Conservation (phyloP, 2,888 invertebrate species). For the Lamellibrachia columna region DNA sequence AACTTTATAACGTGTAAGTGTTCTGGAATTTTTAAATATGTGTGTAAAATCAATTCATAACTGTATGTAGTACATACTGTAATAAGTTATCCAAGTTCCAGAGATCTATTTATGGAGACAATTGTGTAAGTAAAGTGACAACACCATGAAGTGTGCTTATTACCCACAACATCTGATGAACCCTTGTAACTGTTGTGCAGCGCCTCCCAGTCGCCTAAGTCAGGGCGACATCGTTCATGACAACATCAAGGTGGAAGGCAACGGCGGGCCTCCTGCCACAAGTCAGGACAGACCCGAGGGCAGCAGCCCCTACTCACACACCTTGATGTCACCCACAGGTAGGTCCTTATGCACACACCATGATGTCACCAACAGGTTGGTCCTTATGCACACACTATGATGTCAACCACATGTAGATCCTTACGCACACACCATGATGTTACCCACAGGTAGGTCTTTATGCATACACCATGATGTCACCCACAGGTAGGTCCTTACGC, state of each 20-base stretch:
- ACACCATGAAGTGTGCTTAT: background rate
- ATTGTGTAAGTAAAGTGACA: background rate
- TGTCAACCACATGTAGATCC: no score
- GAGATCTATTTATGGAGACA: background rate
- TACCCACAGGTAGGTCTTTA: no score
- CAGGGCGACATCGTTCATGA: conserved; percentile 82
- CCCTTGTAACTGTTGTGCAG: conserved; percentile 42
- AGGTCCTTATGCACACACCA: background rate
- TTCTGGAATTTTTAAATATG: background rate
- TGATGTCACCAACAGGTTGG: background rate
- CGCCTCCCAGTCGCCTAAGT: conserved; percentile 77
- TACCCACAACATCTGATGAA: background rate
- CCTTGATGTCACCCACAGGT: conserved; percentile 20
- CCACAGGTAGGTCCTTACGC: background rate
- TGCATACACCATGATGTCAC: background rate
- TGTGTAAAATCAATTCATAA: background rate
- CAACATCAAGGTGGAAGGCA: conserved; percentile 36
- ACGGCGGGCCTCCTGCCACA: conserved; percentile 8
- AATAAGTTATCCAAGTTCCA: background rate
- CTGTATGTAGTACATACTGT: background rate
- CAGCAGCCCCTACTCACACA: conserved; percentile 39
- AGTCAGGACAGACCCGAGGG: conserved; percentile 24
- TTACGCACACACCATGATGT: no score
- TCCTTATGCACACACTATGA: conserved; percentile 38
- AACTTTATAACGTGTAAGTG: background rate